phyloP scores from a whole-genome alignment of 2,888 invertebrate genomes.

The Andricus curvator region DNA sequence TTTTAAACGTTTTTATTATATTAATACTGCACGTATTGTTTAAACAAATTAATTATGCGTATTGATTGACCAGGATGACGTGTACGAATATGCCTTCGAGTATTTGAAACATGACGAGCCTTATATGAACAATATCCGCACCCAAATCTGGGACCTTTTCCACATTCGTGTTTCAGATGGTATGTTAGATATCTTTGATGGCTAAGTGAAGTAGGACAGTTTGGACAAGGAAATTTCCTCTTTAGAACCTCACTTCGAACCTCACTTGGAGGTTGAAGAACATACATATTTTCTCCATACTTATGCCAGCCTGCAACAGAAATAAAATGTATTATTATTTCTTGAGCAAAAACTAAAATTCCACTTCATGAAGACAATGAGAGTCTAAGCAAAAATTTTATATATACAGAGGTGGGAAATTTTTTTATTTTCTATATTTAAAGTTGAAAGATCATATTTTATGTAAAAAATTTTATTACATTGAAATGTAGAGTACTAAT shows the following conservation, averaged over 20 bases:
- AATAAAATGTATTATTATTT: neutral
- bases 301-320: neutral
- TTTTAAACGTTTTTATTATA: neutral
- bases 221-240: conserved; percentile 65
- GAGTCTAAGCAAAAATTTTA: neutral
- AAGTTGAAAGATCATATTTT: too few relatives aligned
- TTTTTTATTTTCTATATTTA: neutral
- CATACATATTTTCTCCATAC: neutral
- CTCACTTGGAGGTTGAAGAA: neutral
- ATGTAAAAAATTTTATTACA: neutral
- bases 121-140: too few relatives aligned
- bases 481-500: conserved; percentile 40
- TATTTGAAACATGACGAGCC: conserved; percentile 58
- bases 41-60: too few relatives aligned
- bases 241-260: neutral
- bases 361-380: neutral
- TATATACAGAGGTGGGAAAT: neutral
- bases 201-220: conserved; percentile 69
- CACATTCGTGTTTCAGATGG: conserved; percentile 75
- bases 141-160: conserved; percentile 70
- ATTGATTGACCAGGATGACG: conserved; percentile 56
- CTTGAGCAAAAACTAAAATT: neutral
- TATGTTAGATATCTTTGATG: conserved; percentile 69
- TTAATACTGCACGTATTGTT: too few relatives aligned
- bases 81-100: conserved; percentile 68